These are phyloP conservation scores for Polyommatus iphigenia DNA, from an alignment of 2,888 invertebrate genomes.

Conservation along the genomic window DNA sequence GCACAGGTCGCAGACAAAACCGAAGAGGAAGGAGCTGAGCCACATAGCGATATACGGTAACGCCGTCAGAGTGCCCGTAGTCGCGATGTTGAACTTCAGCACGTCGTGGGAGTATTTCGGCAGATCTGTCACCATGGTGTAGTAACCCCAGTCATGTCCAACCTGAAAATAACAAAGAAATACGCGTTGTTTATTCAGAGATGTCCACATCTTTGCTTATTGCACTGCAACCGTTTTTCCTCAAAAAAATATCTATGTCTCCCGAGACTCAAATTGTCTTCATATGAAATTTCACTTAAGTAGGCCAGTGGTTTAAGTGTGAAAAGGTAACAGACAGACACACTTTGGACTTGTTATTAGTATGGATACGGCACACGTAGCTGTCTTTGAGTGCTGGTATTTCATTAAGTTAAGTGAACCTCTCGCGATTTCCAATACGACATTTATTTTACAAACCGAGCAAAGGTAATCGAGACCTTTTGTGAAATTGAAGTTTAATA, in stretches of 20 bases:
- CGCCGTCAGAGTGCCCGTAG: conserved; percentile 82
- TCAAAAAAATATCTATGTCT: too few relatives aligned
- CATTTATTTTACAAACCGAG: neutral
- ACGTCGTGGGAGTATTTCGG: conserved; percentile 85
- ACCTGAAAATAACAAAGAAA: conserved; percentile 52
- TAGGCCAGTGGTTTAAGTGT: too few relatives aligned
- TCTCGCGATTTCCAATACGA: neutral
- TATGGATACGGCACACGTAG: too few relatives aligned
- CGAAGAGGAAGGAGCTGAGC: conserved; percentile 82
- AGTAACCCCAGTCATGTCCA: conserved; percentile 84
- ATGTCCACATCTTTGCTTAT: too few relatives aligned
- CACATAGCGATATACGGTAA: conserved; percentile 85
- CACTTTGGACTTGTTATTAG: too few relatives aligned
- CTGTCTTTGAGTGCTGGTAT: too few relatives aligned
- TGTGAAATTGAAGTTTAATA: neutral
- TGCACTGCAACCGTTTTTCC: too few relatives aligned
- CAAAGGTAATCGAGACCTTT: neutral
- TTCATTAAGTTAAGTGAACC: too few relatives aligned
- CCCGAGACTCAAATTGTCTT: too few relatives aligned
- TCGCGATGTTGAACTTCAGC: conserved; percentile 81
- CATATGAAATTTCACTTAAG: too few relatives aligned
- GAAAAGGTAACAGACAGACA: too few relatives aligned
- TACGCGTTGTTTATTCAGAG: neutral
- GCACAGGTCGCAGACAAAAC: conserved; percentile 84
- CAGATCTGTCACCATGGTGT: conserved; percentile 86